These are phyloP conservation scores for Anguilla marmorata DNA, from an alignment of 2,797 vertebrate genomes.

Conservation along the genomic window DNA sequence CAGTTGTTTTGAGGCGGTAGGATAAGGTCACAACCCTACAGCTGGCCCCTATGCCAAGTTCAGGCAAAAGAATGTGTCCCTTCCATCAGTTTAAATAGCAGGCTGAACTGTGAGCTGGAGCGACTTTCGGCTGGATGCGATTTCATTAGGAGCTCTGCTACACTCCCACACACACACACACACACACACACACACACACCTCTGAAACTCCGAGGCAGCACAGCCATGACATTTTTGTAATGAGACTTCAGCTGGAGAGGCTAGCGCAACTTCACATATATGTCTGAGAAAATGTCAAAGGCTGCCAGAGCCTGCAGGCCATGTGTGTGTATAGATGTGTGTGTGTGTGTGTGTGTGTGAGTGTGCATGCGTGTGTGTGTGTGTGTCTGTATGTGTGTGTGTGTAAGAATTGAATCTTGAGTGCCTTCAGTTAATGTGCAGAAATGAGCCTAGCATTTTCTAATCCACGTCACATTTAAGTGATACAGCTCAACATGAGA, in stretches of 20 bases:
- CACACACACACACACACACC: too few relatives aligned
- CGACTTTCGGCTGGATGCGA: background rate
- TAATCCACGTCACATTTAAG: too few relatives aligned
- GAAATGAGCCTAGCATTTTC: background rate
- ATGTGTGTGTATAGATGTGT: background rate
- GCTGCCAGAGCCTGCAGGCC: background rate
- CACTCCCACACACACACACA: too few relatives aligned
- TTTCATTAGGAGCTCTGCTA: background rate
- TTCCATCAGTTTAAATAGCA: slow-evolving; percentile 14
- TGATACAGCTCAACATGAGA: too few relatives aligned
- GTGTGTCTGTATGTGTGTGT: slow-evolving; percentile 13
- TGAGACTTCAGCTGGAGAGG: slow-evolving; percentile 7
- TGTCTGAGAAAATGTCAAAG: slow-evolving; percentile 11
- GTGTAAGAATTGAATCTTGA: background rate
- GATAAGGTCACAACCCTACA: background rate
- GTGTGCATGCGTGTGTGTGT: background rate
- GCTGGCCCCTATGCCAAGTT: background rate
- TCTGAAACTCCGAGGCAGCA: too few relatives aligned
- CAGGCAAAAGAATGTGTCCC: background rate
- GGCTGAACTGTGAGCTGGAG: background rate
- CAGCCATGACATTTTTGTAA: slow-evolving; percentile 10
- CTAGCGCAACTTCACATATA: background rate
- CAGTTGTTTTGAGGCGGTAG: background rate
- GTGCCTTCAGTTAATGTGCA: slow-evolving; percentile 8
- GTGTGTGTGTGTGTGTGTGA: slow-evolving; percentile 6